These are phyloP conservation scores for Myiozetetes cayanensis DNA, from an alignment of 2,113 vertebrate species.

Conservation along the genomic window DNA sequence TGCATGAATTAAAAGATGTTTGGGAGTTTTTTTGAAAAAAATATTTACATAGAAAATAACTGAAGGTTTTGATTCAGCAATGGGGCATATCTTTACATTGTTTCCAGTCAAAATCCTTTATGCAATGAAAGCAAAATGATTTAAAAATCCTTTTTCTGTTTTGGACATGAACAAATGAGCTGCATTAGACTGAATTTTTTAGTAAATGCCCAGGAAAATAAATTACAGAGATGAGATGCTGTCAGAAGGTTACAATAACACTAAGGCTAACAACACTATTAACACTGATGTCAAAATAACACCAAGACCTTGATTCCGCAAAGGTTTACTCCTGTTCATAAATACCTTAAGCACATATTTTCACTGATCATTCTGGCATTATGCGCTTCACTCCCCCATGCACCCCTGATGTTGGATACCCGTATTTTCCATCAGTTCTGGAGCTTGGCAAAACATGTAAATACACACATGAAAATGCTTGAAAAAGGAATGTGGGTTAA, in stretches of 20 bases:
- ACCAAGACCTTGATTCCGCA: neutral
- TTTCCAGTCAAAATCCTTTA: neutral
- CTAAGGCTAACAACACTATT: neutral
- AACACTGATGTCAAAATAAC: neutral
- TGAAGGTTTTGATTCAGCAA: neutral
- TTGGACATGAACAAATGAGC: neutral
- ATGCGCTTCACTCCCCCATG: neutral
- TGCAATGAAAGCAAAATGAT: neutral
- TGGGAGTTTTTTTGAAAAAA: neutral
- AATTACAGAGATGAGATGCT: neutral
- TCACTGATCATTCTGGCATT: neutral
- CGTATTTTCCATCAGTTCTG: neutral
- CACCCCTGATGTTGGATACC: neutral
- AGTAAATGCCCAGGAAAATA: neutral
- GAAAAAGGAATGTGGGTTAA: neutral
- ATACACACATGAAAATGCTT: neutral
- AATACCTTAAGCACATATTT: neutral
- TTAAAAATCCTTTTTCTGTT: neutral
- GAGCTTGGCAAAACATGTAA: neutral
- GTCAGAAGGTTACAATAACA: neutral
- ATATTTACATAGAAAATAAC: neutral
- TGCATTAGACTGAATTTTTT: neutral
- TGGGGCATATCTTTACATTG: neutral
- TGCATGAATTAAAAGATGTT: neutral
- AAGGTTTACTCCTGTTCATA: neutral